Evolutionary conservation across 1,140 invertebrate genomes (phyloP).

Genomic region (Cheumatopsyche charites): DNA sequence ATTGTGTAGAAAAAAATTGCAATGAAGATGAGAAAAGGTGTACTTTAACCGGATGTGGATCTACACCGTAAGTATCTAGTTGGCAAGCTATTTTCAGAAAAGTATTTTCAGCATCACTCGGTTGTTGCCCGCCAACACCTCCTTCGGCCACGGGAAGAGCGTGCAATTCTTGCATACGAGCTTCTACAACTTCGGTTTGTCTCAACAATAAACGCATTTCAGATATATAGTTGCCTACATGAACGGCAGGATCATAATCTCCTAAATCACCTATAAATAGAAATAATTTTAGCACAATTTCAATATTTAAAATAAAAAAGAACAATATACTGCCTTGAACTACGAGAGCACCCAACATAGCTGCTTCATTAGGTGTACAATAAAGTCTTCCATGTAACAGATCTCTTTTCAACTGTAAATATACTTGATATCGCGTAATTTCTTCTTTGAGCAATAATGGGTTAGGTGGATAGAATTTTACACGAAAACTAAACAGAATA

Average conservation of each 20-base stretch:
- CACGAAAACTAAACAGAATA: constrained; percentile 88
- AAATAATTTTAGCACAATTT: not conserved
- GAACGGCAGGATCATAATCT: constrained; percentile 89
- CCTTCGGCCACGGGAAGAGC: constrained; percentile 54
- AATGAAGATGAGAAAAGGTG: constrained; percentile 27
- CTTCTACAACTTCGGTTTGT: constrained; percentile 89
- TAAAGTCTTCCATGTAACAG: constrained; percentile 92
- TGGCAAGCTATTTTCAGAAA: constrained; percentile 88
- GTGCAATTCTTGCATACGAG: constrained; percentile 59
- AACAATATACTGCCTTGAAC: constrained; percentile 86
- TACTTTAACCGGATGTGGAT: constrained; percentile 98
- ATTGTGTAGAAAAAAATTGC: not conserved
- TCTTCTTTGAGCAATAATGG: constrained; percentile 82
- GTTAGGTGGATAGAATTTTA: constrained; percentile 95
- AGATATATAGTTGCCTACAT: constrained; percentile 87
- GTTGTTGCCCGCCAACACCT: constrained; percentile 71
- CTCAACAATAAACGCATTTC: constrained; percentile 91
- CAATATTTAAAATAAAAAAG: constrained; percentile 20
- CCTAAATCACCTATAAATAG: constrained; percentile 84
- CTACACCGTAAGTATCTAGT: constrained; percentile 95
- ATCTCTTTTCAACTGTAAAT: constrained; percentile 93
- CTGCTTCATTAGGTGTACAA: constrained; percentile 86
- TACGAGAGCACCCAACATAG: constrained; percentile 88
- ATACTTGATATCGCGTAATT: constrained; percentile 89
- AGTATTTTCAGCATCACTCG: constrained; percentile 78